Percentiles rank a stretch among this genome's conserved stretches.
These are phyloP conservation scores for Argentina silus DNA, from an alignment of 2,797 vertebrate species.

Conservation along the genomic window DNA sequence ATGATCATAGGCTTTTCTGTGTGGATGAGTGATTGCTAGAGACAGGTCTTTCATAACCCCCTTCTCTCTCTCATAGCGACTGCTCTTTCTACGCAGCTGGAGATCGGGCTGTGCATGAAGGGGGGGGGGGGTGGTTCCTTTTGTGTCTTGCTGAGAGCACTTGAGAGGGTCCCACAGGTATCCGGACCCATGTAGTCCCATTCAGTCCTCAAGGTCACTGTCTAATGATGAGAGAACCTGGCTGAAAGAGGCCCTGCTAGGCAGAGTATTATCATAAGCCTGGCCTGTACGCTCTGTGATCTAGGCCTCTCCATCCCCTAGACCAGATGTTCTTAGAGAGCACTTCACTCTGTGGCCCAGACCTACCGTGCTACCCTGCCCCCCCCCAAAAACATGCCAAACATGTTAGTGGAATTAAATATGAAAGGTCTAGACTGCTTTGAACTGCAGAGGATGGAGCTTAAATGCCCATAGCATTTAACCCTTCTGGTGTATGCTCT, in stretches of 20 bases:
- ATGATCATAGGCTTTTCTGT: neutral
- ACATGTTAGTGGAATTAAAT: conserved; percentile 13
- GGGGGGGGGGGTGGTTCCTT: neutral
- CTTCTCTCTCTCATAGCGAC: neutral
- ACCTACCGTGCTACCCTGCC: neutral
- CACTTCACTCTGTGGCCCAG: conserved; percentile 5
- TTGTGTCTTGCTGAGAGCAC: neutral
- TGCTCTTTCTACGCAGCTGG: neutral
- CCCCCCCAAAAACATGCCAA: neutral
- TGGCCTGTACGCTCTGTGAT: conserved; percentile 5
- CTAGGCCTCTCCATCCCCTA: conserved; percentile 2
- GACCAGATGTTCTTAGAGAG: conserved; percentile 14
- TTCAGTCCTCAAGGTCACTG: neutral
- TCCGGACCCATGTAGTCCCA: conserved; percentile 3
- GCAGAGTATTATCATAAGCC: neutral
- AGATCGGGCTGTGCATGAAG: neutral
- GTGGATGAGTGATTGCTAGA: neutral
- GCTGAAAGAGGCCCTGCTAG: neutral
- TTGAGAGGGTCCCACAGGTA: conserved; percentile 7
- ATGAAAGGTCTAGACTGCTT: conserved; percentile 13
- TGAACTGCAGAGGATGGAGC: conserved; percentile 8
- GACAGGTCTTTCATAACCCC: conserved; percentile 2
- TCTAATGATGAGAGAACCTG: conserved; percentile 11
- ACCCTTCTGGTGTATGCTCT: conserved; percentile 21
- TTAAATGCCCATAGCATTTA: conserved; percentile 5